These are phyloP conservation scores for Cataglyphis rosenhaueri DNA, from an alignment of 2,888 invertebrate genomes.

Conservation along the genomic window DNA sequence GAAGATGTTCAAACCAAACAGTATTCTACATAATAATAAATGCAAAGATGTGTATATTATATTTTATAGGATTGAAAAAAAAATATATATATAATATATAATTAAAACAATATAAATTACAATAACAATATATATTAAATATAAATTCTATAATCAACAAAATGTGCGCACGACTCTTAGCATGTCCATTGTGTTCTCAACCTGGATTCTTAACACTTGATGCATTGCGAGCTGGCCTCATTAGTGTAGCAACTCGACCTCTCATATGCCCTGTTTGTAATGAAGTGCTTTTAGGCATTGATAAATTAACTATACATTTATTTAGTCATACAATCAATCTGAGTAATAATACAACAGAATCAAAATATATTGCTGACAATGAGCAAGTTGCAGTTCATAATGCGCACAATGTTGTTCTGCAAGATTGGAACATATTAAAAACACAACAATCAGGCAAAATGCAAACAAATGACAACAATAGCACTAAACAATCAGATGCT, in stretches of 20 bases:
- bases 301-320: constrained; percentile 94
- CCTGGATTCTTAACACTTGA: constrained; percentile 91
- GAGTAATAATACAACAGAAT: constrained; percentile 57
- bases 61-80: not conserved
- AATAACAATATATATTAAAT: no score
- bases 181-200: constrained; percentile 92
- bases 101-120: not conserved
- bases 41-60: not conserved
- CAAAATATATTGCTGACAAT: constrained; percentile 64
- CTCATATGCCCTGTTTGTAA: constrained; percentile 92
- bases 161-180: constrained; percentile 86
- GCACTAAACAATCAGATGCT: constrained; percentile 24
- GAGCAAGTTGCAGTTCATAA: constrained; percentile 60
- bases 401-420: constrained; percentile 67
- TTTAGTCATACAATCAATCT: constrained; percentile 89
- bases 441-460: constrained; percentile 26
- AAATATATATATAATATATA: not conserved
- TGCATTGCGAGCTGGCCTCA: constrained; percentile 90
- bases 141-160: constrained; percentile 29
- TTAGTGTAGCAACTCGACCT: constrained; percentile 91
- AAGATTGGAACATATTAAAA: constrained; percentile 75
- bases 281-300: constrained; percentile 91
- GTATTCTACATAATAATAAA: not conserved
- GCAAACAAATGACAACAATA: constrained; percentile 18
- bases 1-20: not conserved